Evolutionary conservation across 2,797 vertebrate species (phyloP), one percentile per base, ranked within the genome.

Genomic region (Phylloscopus collybita): DNA sequence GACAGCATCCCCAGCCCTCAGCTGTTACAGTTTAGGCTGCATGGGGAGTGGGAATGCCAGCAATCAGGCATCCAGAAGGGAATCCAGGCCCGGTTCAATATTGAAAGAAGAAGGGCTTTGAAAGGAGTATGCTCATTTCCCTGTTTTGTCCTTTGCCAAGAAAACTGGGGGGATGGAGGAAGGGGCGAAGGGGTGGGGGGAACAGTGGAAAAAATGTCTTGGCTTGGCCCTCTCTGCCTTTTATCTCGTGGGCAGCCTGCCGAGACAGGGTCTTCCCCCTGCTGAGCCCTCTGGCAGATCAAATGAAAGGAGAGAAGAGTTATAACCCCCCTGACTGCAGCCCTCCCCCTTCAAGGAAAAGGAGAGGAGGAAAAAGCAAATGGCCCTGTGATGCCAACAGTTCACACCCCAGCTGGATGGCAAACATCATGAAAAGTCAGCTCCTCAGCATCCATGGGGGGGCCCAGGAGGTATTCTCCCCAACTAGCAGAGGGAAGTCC

Each of bases 141-240:
- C 94, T 16, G 86, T 97, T 96, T 97, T 0, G 85, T 96, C 90
- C 94, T 86, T 61, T 97, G 97, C 97, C 97, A 97, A 97, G 91
- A 97, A 95, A 93, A 96, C 80, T 0, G 1, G 83, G 54, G 73
- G 87, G 60, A 87, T 95, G 80, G 74, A 93, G 51, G 78, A 88
- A 80, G 67, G 83, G 49, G 90, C 0, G 44, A 95, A 73, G 19
- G 65, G 80, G 53, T 51, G 80, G 82, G 65, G 69, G 74, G 32
- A 95, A 49, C 57, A 80, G 65, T 82, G 90, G 94, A 93, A 92
- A 80, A 96, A 95, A 97, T 95, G 83, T 95, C 82, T 89, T 95
- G 95, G 94, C 95, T 93, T 78, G 91, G 91, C 62, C 88, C 42
- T 90, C 75, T 66, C 72, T 86, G 67, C 90, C 96, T 97, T 97